phyloP scores from a whole-genome alignment of 2,113 vertebrate species.

The Glaucidium brasilianum region DNA sequence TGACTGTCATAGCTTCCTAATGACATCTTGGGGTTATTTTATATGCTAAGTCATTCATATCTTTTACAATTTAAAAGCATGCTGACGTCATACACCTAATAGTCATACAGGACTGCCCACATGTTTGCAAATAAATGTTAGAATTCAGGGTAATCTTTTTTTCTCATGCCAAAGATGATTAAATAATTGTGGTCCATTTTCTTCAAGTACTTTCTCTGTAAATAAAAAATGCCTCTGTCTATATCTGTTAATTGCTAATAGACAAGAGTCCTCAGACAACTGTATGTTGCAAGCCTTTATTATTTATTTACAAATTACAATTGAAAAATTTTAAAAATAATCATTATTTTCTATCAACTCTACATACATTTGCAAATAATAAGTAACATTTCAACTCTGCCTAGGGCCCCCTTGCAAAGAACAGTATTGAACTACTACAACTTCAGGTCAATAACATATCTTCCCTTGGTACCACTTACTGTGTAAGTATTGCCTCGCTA shows the following conservation, averaged over 20 bases:
- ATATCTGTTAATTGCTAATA: not conserved
- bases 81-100: not conserved
- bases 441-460: not conserved
- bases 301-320: not conserved
- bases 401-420: not conserved
- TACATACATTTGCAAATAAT: not conserved
- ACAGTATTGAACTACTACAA: not conserved
- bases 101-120: not conserved
- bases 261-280: not conserved
- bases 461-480: not conserved
- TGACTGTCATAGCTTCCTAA: slow-evolving; percentile 5
- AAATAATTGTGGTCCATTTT: not conserved
- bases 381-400: not conserved
- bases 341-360: not conserved
- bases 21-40: slow-evolving; percentile 17
- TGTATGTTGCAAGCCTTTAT: not conserved
- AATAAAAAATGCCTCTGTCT: not conserved
- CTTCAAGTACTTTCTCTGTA: not conserved
- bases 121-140: slow-evolving; percentile 9
- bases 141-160: not conserved
- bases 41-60: slow-evolving; percentile 25
- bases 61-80: slow-evolving; percentile 18
- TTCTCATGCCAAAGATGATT: not conserved
- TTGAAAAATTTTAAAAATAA: not conserved
- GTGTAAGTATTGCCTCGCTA: not conserved